These are phyloP conservation scores for Clarias fuscus DNA, from an alignment of 2,797 vertebrate genomes.

Conservation along the genomic window DNA sequence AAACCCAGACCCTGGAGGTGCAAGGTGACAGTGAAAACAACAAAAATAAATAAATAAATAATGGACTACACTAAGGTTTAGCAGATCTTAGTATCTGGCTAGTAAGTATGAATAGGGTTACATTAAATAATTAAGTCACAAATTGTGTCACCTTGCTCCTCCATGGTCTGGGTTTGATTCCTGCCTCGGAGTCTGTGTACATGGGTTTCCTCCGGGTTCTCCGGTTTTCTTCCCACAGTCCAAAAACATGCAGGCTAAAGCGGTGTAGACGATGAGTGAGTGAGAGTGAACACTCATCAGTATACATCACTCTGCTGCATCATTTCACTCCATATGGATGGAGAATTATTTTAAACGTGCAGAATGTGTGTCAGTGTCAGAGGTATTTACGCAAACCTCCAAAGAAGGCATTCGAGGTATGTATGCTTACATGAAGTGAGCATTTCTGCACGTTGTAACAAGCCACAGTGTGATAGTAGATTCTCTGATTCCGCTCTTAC, in stretches of 20 bases:
- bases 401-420: slow-evolving; percentile 8
- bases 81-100: background rate
- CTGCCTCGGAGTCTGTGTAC: too few species aligned
- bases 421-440: slow-evolving; percentile 36
- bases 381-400: background rate
- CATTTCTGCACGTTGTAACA: slow-evolving; percentile 61
- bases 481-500: background rate
- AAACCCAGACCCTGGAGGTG: too few species aligned
- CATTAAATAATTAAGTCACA: background rate
- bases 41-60: too few species aligned
- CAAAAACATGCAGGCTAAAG: too few species aligned
- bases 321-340: background rate
- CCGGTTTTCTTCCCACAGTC: too few species aligned
- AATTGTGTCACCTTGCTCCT: background rate
- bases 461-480: slow-evolving; percentile 33
- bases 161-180: too few species aligned
- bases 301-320: too few species aligned
- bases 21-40: too few species aligned
- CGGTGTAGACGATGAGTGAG: too few species aligned
- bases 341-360: background rate
- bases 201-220: too few species aligned
- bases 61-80: background rate
- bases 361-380: background rate
- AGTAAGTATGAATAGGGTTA: background rate
- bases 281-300: background rate